Evolutionary conservation across 2,888 invertebrate species (phyloP).

Genomic region (Melanargia galathea): DNA sequence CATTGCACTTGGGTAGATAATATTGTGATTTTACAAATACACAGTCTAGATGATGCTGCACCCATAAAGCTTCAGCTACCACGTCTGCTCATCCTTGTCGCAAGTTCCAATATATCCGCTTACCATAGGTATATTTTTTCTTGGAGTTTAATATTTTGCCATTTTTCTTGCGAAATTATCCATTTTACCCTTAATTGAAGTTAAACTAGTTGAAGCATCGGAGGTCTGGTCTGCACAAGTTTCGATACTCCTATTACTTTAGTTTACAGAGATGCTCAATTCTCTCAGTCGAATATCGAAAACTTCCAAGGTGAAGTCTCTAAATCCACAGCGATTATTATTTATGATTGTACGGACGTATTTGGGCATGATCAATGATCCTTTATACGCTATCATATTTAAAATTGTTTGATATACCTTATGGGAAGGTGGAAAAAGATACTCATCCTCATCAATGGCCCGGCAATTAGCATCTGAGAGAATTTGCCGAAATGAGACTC

Average conservation of each 20-base stretch:
- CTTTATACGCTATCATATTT: not conserved
- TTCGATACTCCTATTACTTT: not conserved
- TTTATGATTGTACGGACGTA: not conserved
- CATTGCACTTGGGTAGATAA: not conserved
- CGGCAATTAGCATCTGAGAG: not conserved
- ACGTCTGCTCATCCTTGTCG: constrained; percentile 2
- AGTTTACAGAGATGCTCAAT: not conserved
- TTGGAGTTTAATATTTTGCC: not conserved
- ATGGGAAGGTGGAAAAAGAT: not conserved
- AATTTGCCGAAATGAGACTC: not conserved
- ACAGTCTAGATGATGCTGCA: not conserved
- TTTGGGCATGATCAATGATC: not conserved
- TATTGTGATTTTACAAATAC: not conserved
- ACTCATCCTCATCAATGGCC: not conserved
- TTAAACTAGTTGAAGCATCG: not conserved
- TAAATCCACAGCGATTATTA: not conserved
- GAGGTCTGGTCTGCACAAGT: not conserved
- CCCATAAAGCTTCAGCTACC: not conserved
- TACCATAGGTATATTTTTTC: not conserved
- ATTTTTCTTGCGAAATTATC: not conserved
- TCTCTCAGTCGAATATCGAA: not conserved
- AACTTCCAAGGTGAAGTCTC: not conserved
- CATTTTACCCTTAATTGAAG: not conserved
- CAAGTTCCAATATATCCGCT: not conserved
- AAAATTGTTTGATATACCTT: not conserved